Evolutionary conservation across 1,140 invertebrate genomes (phyloP).

Genomic region (Drosophila santomea): DNA sequence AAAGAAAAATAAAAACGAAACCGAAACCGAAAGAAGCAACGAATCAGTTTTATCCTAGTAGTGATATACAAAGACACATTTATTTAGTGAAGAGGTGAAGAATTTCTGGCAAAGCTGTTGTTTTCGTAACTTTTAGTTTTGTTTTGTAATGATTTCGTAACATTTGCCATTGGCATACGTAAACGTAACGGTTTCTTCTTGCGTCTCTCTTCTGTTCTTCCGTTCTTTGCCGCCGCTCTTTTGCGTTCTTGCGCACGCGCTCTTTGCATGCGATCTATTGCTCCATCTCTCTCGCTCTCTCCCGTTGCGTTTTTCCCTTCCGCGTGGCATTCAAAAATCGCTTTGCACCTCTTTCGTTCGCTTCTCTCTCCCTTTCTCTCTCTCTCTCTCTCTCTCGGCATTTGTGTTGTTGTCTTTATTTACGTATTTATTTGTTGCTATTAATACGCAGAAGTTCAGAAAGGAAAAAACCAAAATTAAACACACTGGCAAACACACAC

Average conservation of each 20-base stretch:
- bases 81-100: conserved; percentile 4
- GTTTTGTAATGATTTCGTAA: conserved; percentile 82
- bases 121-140: conserved; percentile 60
- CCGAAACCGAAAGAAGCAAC: conserved; percentile 1
- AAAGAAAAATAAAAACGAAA: conserved; percentile 24
- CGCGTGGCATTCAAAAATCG: conserved; percentile 76
- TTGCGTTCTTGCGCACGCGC: conserved; percentile 57
- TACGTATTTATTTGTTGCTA: conserved; percentile 76
- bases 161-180: conserved; percentile 63
- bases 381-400: conserved; percentile 42
- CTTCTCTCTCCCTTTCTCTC: conserved; percentile 9
- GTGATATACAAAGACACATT: too few species aligned
- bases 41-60: conserved; percentile 16
- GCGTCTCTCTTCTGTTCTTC: conserved; percentile 4
- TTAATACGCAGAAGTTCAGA: conserved; percentile 63
- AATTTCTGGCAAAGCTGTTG: conserved; percentile 14
- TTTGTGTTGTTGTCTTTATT: conserved; percentile 73
- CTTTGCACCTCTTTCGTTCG: conserved; percentile 32
- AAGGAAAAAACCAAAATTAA: conserved; percentile 28
- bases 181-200: conserved; percentile 64
- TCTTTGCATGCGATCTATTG: conserved; percentile 9
- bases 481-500: conserved; percentile 3
- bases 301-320: conserved; percentile 45
- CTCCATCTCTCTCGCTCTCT: conserved; percentile 11
- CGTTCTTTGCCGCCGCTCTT: conserved; percentile 26